Evolutionary conservation across 2,797 vertebrate genomes (phyloP).

Genomic region (Sternotherus odoratus): DNA sequence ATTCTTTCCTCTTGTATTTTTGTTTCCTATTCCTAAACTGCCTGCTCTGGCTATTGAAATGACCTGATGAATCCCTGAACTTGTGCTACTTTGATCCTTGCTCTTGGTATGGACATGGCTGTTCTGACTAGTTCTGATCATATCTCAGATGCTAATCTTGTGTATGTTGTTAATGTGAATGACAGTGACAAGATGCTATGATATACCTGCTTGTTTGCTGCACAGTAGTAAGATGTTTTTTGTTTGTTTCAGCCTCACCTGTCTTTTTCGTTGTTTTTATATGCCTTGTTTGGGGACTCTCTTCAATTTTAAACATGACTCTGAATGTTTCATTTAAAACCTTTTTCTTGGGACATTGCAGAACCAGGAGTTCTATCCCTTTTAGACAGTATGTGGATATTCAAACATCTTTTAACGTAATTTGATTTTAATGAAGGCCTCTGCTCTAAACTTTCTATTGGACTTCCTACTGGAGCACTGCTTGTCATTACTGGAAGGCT

Average conservation of each 20-base stretch:
- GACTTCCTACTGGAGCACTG: background rate
- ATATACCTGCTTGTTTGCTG: background rate
- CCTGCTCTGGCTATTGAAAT: background rate
- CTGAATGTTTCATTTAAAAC: background rate
- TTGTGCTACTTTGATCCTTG: constrained; percentile 9
- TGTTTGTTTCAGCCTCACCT: background rate
- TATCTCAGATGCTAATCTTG: background rate
- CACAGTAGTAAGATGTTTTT: background rate
- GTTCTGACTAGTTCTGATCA: constrained; percentile 1
- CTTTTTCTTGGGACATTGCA: background rate
- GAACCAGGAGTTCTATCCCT: background rate
- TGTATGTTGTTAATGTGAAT: background rate
- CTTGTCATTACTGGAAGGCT: background rate
- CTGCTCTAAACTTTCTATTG: background rate
- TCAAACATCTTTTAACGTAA: background rate
- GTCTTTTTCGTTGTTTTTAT: background rate
- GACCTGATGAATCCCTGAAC: background rate
- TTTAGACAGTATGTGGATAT: background rate
- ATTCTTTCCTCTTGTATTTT: background rate
- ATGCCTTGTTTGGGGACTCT: background rate
- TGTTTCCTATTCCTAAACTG: background rate
- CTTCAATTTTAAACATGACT: background rate
- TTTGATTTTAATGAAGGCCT: background rate
- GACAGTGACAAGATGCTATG: background rate
- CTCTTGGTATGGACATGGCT: background rate